These are phyloP conservation scores for Steinernema khuongi DNA, from an alignment of 1,140 invertebrate species.

Conservation along the genomic window DNA sequence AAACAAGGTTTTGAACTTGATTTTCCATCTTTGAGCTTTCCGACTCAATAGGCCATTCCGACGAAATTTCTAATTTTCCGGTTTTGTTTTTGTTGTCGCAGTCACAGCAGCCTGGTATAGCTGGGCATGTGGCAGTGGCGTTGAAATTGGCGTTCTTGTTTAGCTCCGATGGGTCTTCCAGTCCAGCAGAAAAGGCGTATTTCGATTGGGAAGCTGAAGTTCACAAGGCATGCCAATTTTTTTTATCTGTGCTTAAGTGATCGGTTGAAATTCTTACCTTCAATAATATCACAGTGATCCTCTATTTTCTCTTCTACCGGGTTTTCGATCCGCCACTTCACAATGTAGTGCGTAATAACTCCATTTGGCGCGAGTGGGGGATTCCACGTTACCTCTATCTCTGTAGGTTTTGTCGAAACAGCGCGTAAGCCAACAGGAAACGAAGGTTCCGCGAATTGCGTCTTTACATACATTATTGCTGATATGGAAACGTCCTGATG, in stretches of 20 bases:
- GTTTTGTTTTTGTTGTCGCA: neutral
- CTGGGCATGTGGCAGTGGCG: neutral
- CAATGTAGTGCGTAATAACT: too few relatives aligned
- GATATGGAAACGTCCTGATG: conserved; percentile 56
- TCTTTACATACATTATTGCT: neutral
- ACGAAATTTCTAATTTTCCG: neutral
- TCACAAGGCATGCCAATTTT: too few relatives aligned
- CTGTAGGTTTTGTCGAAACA: neutral
- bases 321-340: too few relatives aligned
- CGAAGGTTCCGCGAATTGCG: conserved; percentile 63
- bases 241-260: too few relatives aligned
- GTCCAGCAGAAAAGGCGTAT: neutral
- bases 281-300: too few relatives aligned
- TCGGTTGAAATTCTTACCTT: too few relatives aligned
- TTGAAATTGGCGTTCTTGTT: neutral
- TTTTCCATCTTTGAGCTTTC: neutral
- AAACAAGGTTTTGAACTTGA: neutral
- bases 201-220: neutral
- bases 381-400: conserved; percentile 67
- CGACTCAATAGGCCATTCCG: neutral
- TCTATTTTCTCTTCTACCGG: too few relatives aligned
- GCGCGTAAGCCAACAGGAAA: conserved; percentile 61
- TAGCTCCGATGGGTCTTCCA: too few relatives aligned
- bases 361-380: conserved; percentile 72
- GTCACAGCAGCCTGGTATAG: neutral